Conservation (phyloP, 2,888 invertebrate species). For the Callyntrura guangdongensis region DNA sequence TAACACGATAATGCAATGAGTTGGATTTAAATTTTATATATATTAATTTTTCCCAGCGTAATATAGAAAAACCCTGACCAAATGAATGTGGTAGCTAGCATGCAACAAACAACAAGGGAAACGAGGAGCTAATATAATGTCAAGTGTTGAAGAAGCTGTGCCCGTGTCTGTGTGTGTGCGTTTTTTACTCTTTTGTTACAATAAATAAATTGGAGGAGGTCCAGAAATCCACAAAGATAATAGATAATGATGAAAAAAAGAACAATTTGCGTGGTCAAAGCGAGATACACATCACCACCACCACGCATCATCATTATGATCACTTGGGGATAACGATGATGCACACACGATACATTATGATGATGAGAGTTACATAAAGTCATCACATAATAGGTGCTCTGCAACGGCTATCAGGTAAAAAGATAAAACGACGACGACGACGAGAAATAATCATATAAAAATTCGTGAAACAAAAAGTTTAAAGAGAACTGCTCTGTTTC, state of each 20-base stretch:
- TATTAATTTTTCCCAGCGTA: slow-evolving; percentile 9
- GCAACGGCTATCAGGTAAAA: slow-evolving; percentile 29
- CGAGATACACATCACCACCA: slow-evolving; percentile 70
- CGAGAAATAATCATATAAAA: too few species aligned
- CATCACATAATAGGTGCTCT: slow-evolving; percentile 62
- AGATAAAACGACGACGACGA: not conserved
- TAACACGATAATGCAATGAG: slow-evolving; percentile 46
- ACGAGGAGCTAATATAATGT: slow-evolving; percentile 17
- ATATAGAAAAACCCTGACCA: not conserved
- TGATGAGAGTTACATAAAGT: slow-evolving; percentile 58
- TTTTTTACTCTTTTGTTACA: slow-evolving; percentile 52
- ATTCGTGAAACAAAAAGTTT: slow-evolving; percentile 14
- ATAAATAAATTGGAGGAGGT: slow-evolving; percentile 80
- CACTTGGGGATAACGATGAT: slow-evolving; percentile 44
- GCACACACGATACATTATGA: not conserved
- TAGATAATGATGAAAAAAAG: slow-evolving; percentile 78
- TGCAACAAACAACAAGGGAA: not conserved
- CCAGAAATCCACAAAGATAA: slow-evolving; percentile 79
- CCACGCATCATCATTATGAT: slow-evolving; percentile 64
- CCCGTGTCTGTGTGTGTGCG: slow-evolving; percentile 3
- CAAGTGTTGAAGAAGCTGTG: slow-evolving; percentile 35
- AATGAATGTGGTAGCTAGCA: not conserved
- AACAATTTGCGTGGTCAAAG: slow-evolving; percentile 79
- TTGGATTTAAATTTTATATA: slow-evolving; percentile 16
- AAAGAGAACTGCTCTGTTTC: not conserved